These are phyloP conservation scores for Lypha dubia DNA, from an alignment of 2,888 invertebrate genomes.

Conservation along the genomic window DNA sequence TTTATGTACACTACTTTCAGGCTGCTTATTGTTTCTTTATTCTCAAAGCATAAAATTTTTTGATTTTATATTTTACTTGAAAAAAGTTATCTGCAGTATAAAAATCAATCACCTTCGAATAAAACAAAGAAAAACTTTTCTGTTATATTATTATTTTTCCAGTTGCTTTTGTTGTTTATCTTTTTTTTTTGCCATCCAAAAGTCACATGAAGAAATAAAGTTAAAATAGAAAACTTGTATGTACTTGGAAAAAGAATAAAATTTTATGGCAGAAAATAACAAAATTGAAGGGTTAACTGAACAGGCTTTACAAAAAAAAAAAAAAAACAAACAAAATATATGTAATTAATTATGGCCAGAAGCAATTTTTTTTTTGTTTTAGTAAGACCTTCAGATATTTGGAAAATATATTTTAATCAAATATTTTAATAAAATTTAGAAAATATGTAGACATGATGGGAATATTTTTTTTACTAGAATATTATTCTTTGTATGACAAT, in stretches of 20 bases:
- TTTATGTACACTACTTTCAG: slow-evolving; percentile 1
- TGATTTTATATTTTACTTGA: neutral
- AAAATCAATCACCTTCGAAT: slow-evolving; percentile 31
- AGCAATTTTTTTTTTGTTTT: neutral
- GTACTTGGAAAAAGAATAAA: slow-evolving; percentile 17
- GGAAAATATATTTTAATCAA: neutral
- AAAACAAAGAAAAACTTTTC: neutral
- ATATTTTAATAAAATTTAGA: neutral
- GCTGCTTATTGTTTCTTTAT: neutral
- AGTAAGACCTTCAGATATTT: neutral
- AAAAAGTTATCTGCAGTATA: slow-evolving; percentile 5
- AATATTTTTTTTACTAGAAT: slow-evolving; percentile 23
- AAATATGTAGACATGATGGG: neutral
- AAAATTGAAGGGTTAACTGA: slow-evolving; percentile 31
- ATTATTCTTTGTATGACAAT: neutral
- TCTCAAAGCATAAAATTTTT: neutral
- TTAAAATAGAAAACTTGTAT: neutral
- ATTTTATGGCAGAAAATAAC: neutral
- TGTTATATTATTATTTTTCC: neutral
- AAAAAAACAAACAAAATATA: neutral
- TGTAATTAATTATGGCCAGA: neutral
- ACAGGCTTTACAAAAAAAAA: neutral
- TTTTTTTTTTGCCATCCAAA: neutral
- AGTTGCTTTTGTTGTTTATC: neutral
- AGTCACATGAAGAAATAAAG: slow-evolving; percentile 10